These are phyloP conservation scores for Horisme vitalbata DNA, from an alignment of 2,888 invertebrate genomes.

Conservation along the genomic window DNA sequence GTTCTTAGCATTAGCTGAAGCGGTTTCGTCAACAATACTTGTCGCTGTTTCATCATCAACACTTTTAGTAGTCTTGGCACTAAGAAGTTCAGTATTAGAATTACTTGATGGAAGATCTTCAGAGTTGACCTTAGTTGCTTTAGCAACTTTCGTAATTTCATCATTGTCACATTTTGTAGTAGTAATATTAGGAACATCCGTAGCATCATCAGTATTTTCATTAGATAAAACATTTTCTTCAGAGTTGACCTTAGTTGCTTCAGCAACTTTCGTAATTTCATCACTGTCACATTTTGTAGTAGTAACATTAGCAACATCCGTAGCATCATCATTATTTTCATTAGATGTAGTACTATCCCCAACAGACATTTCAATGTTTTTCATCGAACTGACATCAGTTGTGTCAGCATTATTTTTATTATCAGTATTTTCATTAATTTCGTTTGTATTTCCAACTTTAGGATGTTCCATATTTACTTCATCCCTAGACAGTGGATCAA, in stretches of 20 bases:
- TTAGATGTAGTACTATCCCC: not conserved
- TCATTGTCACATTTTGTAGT: slow-evolving; percentile 8
- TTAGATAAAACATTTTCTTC: not conserved
- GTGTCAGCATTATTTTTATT: not conserved
- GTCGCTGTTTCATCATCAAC: not conserved
- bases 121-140: not conserved
- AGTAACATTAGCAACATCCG: slow-evolving; percentile 9
- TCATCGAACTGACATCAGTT: slow-evolving; percentile 12
- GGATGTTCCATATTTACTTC: slow-evolving; percentile 1
- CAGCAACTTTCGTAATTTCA: slow-evolving; percentile 3
- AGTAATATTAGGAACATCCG: slow-evolving; percentile 9
- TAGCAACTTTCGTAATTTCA: slow-evolving; percentile 3
- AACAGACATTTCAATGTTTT: slow-evolving; percentile 1
- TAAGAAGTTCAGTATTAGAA: not conserved
- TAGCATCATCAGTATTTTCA: slow-evolving; percentile 2
- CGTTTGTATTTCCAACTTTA: slow-evolving; percentile 1
- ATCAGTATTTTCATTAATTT: not conserved
- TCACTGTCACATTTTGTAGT: slow-evolving; percentile 7
- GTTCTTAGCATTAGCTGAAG: not conserved
- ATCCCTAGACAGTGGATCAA: not conserved
- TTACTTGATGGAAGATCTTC: not conserved
- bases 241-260: not conserved
- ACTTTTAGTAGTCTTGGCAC: not conserved
- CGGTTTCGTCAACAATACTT: not conserved
- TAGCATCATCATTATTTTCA: slow-evolving; percentile 2